Conservation (phyloP, 2,113 vertebrate species). For the Nibea coibor region DNA sequence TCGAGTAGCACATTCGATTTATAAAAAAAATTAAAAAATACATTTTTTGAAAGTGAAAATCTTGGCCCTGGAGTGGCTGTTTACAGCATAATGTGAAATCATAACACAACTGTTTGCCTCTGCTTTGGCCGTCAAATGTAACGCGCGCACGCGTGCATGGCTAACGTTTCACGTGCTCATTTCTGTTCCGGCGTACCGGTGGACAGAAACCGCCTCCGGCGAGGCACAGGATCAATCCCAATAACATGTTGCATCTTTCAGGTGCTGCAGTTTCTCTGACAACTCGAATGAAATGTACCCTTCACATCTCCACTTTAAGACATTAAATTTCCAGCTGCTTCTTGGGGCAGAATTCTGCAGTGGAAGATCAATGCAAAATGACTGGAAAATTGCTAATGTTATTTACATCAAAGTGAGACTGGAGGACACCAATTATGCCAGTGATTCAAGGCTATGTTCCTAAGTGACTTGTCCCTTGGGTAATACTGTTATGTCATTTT, state of each 20-base stretch:
- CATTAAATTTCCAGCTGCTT: conserved; percentile 75
- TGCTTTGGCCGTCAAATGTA: conserved; percentile 33
- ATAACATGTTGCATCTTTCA: conserved; percentile 65
- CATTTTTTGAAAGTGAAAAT: conserved; percentile 45
- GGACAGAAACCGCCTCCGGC: conserved; percentile 63
- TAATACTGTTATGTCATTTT: conserved; percentile 26
- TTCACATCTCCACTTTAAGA: conserved; percentile 67
- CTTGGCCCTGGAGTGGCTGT: conserved; percentile 33
- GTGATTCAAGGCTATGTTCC: conserved; percentile 71
- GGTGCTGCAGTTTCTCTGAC: conserved; percentile 56
- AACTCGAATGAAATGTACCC: conserved; percentile 67
- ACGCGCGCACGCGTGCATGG: conserved; percentile 16
- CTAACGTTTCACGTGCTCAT: conserved; percentile 19
- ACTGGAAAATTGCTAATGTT: conserved; percentile 79
- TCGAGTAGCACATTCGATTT: conserved; percentile 15
- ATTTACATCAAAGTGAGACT: conserved; percentile 80
- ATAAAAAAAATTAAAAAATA: background rate
- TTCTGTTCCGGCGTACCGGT: conserved; percentile 20
- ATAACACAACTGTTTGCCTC: conserved; percentile 27
- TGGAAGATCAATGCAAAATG: conserved; percentile 76
- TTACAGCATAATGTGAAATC: conserved; percentile 29
- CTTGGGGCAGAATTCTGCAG: conserved; percentile 66
- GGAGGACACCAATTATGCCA: conserved; percentile 76
- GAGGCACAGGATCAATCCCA: conserved; percentile 67
- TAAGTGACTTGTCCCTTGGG: conserved; percentile 67